These are phyloP conservation scores for Acleris holmiana DNA, from an alignment of 2,888 invertebrate genomes.

Conservation along the genomic window DNA sequence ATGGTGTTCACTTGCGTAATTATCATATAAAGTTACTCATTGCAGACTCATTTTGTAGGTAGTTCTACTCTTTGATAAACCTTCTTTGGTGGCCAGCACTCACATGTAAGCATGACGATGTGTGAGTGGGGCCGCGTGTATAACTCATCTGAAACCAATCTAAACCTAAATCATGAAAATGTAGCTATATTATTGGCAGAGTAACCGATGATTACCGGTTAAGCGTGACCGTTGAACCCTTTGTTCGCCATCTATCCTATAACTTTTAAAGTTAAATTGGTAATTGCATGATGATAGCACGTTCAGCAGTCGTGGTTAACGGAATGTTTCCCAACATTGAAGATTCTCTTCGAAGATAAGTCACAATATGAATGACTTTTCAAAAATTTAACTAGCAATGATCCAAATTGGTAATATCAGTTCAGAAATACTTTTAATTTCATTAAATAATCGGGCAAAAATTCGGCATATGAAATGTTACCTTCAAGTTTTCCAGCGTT, in stretches of 20 bases:
- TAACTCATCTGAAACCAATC: slow-evolving; percentile 56
- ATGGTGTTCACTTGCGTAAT: slow-evolving; percentile 33
- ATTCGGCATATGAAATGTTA: no score
- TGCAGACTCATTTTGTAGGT: slow-evolving; percentile 6
- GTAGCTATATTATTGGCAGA: slow-evolving; percentile 9
- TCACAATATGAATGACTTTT: not conserved
- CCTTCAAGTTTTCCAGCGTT: no score
- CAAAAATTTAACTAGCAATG: not conserved
- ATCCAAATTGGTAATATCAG: no score
- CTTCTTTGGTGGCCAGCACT: slow-evolving; percentile 30
- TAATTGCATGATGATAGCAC: not conserved
- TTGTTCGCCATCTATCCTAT: not conserved
- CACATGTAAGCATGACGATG: slow-evolving; percentile 5
- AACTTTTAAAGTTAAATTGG: not conserved
- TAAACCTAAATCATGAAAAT: slow-evolving; percentile 34
- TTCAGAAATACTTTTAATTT: not conserved
- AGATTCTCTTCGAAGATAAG: not conserved
- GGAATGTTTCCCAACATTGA: not conserved
- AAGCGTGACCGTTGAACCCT: slow-evolving; percentile 2
- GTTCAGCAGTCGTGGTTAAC: not conserved
- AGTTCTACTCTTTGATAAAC: slow-evolving; percentile 23
- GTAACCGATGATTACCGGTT: slow-evolving; percentile 23
- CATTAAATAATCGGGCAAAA: not conserved
- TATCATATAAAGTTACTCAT: slow-evolving; percentile 28
- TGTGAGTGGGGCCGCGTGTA: slow-evolving; percentile 51